phyloP scores from a whole-genome alignment of 1,140 invertebrate species.

The Rhagoletis pomonella region DNA sequence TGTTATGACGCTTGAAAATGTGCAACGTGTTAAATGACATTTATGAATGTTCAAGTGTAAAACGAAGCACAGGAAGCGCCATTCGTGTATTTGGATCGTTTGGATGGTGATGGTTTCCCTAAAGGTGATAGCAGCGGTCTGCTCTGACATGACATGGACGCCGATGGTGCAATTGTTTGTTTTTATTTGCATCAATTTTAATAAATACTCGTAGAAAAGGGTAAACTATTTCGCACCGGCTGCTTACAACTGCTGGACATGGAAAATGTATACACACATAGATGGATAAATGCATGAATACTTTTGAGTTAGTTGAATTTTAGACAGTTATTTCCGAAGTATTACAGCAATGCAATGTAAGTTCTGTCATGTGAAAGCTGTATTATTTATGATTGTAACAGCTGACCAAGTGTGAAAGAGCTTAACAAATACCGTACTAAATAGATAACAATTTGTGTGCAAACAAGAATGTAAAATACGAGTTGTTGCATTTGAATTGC shows the following conservation, averaged over 20 bases:
- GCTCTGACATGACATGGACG: background rate
- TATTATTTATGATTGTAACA: constrained; percentile 25
- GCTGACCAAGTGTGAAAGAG: background rate
- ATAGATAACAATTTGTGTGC: too few species aligned
- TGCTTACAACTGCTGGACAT: background rate
- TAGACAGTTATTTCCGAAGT: background rate
- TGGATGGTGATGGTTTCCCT: background rate
- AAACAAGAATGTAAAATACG: background rate
- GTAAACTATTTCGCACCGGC: background rate
- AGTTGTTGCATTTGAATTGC: too few species aligned
- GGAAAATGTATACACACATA: background rate
- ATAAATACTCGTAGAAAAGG: background rate
- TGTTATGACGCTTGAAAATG: constrained; percentile 44
- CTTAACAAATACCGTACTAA: background rate
- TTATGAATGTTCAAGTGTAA: constrained; percentile 46
- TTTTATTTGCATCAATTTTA: background rate
- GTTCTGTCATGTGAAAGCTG: background rate
- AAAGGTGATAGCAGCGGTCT: background rate
- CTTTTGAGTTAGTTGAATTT: background rate
- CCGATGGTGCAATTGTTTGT: background rate
- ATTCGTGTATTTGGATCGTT: background rate
- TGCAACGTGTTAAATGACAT: constrained; percentile 51
- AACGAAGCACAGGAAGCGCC: background rate
- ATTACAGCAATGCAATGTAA: background rate
- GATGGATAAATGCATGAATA: too few species aligned